A percentile compares a stretch with the other conserved stretches of the same genome.
Conservation (phyloP, 1,140 invertebrate genomes). For the Polypedilum pembai region DNA sequence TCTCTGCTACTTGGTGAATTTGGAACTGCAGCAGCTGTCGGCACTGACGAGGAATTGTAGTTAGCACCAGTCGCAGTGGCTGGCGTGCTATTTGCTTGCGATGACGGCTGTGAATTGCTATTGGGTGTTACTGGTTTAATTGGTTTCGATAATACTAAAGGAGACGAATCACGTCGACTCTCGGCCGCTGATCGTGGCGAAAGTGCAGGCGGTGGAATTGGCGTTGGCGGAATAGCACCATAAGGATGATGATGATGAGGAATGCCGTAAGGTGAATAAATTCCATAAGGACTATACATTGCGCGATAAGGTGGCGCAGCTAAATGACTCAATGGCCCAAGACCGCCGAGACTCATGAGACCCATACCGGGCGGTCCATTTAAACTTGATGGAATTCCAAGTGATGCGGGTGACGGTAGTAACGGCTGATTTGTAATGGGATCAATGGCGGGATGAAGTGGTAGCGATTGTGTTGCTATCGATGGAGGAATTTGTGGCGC, state of each 20-base stretch:
- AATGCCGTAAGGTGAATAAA: constrained; percentile 10
- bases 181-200: background rate
- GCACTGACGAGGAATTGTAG: background rate
- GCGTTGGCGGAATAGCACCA: background rate
- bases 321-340: background rate
- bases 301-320: background rate
- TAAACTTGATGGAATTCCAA: background rate
- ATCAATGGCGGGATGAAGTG: background rate
- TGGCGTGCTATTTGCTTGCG: background rate
- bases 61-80: background rate
- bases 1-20: constrained; percentile 12
- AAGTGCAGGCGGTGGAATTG: constrained; percentile 10
- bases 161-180: constrained; percentile 2
- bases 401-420: background rate
- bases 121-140: background rate
- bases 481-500: background rate
- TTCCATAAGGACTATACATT: constrained; percentile 16
- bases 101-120: background rate
- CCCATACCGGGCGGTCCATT: too few relatives aligned
- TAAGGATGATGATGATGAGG: constrained; percentile 21
- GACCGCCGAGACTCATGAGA: background rate
- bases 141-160: constrained; percentile 24
- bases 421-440: background rate
- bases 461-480: background rate
- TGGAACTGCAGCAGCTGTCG: background rate